phyloP scores from a whole-genome alignment of 2,888 invertebrate genomes.

The Schizaphis graminum region DNA sequence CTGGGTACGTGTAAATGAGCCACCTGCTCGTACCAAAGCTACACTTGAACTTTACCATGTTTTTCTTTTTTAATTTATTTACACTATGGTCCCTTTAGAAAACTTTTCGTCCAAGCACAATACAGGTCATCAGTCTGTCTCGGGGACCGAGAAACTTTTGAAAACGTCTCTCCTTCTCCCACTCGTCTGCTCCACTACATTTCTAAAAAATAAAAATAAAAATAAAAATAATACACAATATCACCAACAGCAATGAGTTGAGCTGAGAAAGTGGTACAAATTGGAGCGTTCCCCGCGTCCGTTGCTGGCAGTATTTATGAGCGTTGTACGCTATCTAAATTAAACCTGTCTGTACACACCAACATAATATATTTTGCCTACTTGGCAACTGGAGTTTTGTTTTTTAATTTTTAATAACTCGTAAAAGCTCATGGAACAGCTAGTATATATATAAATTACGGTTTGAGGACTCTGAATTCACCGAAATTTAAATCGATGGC shows the following conservation, averaged over 20 bases:
- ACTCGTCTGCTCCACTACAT: background rate
- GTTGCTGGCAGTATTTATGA: conserved; percentile 33
- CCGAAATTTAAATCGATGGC: background rate
- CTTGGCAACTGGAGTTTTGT: conserved; percentile 35
- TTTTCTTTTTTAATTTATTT: conserved; percentile 59
- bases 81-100: conserved; percentile 50
- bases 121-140: conserved; percentile 60
- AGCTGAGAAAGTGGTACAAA: conserved; percentile 42
- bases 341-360: conserved; percentile 44
- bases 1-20: conserved; percentile 47
- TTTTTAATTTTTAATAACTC: conserved; percentile 54
- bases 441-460: conserved; percentile 15
- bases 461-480: background rate
- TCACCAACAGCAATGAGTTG: conserved; percentile 28
- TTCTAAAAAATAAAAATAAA: conserved; percentile 2
- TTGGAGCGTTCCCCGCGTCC: conserved; percentile 23
- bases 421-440: conserved; percentile 32
- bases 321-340: conserved; percentile 32
- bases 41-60: conserved; percentile 53
- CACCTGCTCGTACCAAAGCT: conserved; percentile 49
- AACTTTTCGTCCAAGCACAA: conserved; percentile 54
- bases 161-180: background rate
- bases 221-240: background rate
- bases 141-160: conserved; percentile 40
- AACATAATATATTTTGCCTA: conserved; percentile 33